Evolutionary conservation across 2,797 vertebrate species (phyloP).

Genomic region (Catostomus latipinnis): DNA sequence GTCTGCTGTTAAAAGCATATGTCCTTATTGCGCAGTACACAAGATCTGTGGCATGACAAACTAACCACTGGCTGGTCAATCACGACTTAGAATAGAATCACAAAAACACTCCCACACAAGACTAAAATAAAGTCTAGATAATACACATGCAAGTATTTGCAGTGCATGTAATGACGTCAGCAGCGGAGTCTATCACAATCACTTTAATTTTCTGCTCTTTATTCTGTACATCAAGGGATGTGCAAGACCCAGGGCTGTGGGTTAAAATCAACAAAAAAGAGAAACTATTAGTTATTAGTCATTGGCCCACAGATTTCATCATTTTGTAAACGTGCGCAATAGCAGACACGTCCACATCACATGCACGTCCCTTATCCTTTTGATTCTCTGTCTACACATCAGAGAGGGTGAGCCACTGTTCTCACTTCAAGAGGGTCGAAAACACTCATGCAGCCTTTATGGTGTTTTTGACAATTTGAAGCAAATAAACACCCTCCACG

Average conservation of each 20-base stretch:
- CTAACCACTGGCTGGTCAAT: constrained; percentile 24
- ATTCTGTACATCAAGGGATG: constrained; percentile 41
- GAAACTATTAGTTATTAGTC: constrained; percentile 29
- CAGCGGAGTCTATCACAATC: background rate
- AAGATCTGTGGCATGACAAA: background rate
- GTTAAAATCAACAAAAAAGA: constrained; percentile 5
- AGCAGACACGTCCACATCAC: constrained; percentile 14
- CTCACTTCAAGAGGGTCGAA: constrained; percentile 26
- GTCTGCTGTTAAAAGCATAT: constrained; percentile 6
- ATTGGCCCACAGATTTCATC: constrained; percentile 9
- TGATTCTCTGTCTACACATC: constrained; percentile 5
- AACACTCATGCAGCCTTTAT: constrained; percentile 15
- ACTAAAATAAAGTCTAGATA: background rate
- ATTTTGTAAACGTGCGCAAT: constrained; percentile 21
- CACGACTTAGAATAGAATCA: constrained; percentile 18
- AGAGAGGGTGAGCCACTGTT: background rate
- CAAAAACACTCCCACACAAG: constrained; percentile 9
- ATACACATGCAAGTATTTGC: background rate
- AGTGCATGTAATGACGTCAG: background rate
- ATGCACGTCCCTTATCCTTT: constrained; percentile 31
- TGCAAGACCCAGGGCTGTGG: background rate
- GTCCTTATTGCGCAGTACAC: background rate
- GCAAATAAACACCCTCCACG: background rate
- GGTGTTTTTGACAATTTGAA: background rate
- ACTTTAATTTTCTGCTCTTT: background rate